Conservation (phyloP, 2,113 vertebrate species). For the Heteronetta atricapilla region DNA sequence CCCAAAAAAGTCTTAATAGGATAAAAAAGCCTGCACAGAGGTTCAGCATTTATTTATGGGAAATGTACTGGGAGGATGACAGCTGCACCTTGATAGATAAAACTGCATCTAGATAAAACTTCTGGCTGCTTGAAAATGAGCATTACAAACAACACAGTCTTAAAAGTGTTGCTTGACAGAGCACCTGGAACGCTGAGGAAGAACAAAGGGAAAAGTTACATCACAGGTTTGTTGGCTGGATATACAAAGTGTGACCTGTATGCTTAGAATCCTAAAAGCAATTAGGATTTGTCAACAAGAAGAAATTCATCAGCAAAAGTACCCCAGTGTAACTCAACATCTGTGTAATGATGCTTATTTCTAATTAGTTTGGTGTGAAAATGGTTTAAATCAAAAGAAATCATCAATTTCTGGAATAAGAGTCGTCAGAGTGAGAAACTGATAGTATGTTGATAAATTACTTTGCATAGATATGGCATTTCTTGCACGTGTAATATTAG, state of each 20-base stretch:
- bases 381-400: not conserved
- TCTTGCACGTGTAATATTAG: not conserved
- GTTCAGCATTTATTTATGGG: not conserved
- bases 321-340: not conserved
- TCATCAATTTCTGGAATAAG: not conserved
- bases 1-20: too few relatives aligned
- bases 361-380: not conserved
- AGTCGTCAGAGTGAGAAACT: not conserved
- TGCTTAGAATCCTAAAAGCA: not conserved
- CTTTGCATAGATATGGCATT: not conserved
- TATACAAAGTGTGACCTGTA: not conserved
- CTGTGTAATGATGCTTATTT: not conserved
- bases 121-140: not conserved
- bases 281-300: not conserved
- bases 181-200: not conserved
- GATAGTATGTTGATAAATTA: not conserved
- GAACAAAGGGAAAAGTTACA: not conserved
- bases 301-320: not conserved
- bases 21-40: not conserved
- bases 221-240: not conserved
- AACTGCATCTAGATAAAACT: not conserved
- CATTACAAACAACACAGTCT: fast-evolving
- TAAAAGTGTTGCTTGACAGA: not conserved
- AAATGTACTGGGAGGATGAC: not conserved
- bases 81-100: not conserved